Evolutionary conservation across 2,888 invertebrate species (phyloP), one percentile per base, ranked within the genome.

Genomic region (Volucella inanis): DNA sequence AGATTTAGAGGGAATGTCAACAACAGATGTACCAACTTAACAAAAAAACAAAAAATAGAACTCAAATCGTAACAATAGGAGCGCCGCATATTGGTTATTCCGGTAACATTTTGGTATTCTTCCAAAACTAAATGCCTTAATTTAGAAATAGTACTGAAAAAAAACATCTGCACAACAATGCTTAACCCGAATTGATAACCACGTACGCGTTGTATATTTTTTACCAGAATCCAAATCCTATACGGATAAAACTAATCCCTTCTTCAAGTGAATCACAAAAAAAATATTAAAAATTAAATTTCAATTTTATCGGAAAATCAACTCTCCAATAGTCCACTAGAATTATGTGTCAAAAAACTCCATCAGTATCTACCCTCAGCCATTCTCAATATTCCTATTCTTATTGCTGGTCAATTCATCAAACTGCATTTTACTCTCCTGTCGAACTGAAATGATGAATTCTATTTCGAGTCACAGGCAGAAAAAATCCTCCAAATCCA

Each of bases 331-430:
- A 61, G 22, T 52, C 43, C 22, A 75, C 49, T 67, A 62, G 62
- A 75, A 75, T 70, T 70, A 70, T 76, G 39, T 64, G 68, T 75
- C 75, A 75, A 57, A 75, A 50, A 41, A 75, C 68, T 79, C 71
- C 50, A 43, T 47, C 72, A 65, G 65, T 71, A 61, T 49, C 67
- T 15, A 52, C 43, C 11, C n/a, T 14, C 10, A 2, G 14, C 15
- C 61, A 22, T 49, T 38, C n/a, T 10, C 45, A 43, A 47, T 22
- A 22, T 3, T 22, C 22, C 52, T 39, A n/a, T 39, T 43, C 22
- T 49, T 31, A 52, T 22, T 52, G 59, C 72, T 43, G 68, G 68
- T 81, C 70, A 81, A 81, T 81, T 76, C 64, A 81, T 81, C 81
- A 76, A 81, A 75, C 81, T 81, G 68, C 62, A 81, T 74, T 74